These are phyloP conservation scores for Maccullochella peelii DNA, from an alignment of 2,113 vertebrate species.

Conservation along the genomic window DNA sequence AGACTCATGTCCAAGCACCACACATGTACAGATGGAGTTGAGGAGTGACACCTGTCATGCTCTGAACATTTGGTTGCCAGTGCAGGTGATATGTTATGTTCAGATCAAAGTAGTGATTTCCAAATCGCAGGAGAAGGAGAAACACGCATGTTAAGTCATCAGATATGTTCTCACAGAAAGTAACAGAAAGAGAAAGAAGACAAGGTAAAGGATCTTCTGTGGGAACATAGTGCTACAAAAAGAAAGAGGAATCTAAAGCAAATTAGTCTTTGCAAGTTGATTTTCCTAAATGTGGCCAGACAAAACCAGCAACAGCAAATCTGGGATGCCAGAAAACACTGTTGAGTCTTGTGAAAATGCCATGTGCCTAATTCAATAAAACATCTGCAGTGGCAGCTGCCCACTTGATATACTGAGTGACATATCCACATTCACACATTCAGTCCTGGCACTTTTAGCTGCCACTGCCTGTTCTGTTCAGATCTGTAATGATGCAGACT, in stretches of 20 bases:
- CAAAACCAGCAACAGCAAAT: not conserved
- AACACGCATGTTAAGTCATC: not conserved
- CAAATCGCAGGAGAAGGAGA: not conserved
- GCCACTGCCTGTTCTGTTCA: slow-evolving; percentile 2
- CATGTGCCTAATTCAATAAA: slow-evolving; percentile 37
- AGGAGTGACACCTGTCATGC: slow-evolving; percentile 38
- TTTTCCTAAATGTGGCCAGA: not conserved
- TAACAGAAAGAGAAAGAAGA: not conserved
- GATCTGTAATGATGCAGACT: slow-evolving; percentile 9
- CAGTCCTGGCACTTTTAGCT: slow-evolving; percentile 25
- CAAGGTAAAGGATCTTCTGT: not conserved
- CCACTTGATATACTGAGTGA: slow-evolving; percentile 22
- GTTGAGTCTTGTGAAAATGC: slow-evolving; percentile 7
- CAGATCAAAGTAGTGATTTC: slow-evolving; percentile 35
- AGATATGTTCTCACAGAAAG: slow-evolving; percentile 5
- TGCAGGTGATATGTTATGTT: slow-evolving; percentile 27
- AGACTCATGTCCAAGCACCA: slow-evolving; percentile 1
- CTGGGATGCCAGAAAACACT: slow-evolving; percentile 9
- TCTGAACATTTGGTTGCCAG: slow-evolving; percentile 32
- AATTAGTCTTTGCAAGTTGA: not conserved
- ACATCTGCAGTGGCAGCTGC: slow-evolving; percentile 56
- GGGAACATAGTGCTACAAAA: not conserved
- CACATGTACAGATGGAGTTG: slow-evolving; percentile 30
- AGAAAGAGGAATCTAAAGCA: not conserved
- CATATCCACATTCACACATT: slow-evolving; percentile 32